Evolutionary conservation across 2,113 vertebrate genomes (phyloP), one percentile per base, ranked within the genome.

Genomic region (Alexandromys fortis): DNA sequence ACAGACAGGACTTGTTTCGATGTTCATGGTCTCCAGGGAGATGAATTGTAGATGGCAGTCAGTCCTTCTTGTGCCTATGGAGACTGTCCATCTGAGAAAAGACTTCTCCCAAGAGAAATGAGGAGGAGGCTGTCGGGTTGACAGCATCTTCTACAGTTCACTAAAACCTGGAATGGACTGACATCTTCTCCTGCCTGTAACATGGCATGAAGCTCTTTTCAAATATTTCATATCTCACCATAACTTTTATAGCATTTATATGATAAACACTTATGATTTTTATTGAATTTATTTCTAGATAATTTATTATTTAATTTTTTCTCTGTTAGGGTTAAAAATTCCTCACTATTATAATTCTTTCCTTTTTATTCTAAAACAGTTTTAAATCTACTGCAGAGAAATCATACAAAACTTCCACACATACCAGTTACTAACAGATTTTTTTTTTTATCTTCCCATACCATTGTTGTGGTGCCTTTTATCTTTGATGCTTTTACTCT

Each of bases 341-440:
- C 2, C 17, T 12, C 17, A 7, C 0, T 21, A 26, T 52, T 49
- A 86, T n/a, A 86, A 45, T 61, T 85, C 1, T 75, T 76, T 81
- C n/a, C 24, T 89, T 94, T 92, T 76, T 86, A 33, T 67, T 95
- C 86, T 89, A 78, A 68, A 87, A 88, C 90, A 79, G 75, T 94
- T 28, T 94, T 28, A 47, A n/a, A 68, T 49, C 49, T 70, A 92
- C 30, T 92, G 0, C 6, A 28, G 77, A 95, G 38, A 79, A 45
- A 13, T 55, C 52, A 12, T 14, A 22, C 68, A 89, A 87, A 87
- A 49, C 47, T 21, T 67, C 58, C 30, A 42, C 1, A 47, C 5
- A 38, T 45, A 70, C 33, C 52, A 73, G 1, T 83, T 67, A 94
- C 73, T 75, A 75, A 35, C 11, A 22, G 58, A 55, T 55, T 55